Base-by-base conservation (phyloP, 2,113 vertebrate species). In the Neolamprologus hecqui region DNA sequence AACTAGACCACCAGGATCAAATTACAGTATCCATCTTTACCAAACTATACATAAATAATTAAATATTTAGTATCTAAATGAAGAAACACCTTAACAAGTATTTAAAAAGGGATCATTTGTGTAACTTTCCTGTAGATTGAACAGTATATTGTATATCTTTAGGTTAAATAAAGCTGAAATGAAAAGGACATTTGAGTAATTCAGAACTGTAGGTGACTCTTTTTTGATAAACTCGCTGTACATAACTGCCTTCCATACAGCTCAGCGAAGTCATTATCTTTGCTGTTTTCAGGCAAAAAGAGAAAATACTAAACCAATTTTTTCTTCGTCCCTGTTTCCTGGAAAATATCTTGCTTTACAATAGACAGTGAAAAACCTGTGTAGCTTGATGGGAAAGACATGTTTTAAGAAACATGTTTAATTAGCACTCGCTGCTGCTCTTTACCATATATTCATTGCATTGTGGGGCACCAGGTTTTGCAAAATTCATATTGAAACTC, bases 91-190 rank as follows among this genome's bases (percentile, higher is more conserved):
- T 93, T 93, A 92, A 92, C 93, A 89, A 94, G 88, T 94, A 93
- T 92, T 91, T 91, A 92, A 93, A 98, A 95, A 96, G 97, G 97
- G 96, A 98, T 97, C 96, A 97, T 99, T 98, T 98, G 97, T 98
- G 97, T 98, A 97, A 97, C 96, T 97, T 98, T 98, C 97, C 97
- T 98, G 97, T 98, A 98, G 97, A 98, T 96, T 97, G 97, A 95
- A 97, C 97, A 97, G 96, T 98, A 92, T 93, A 86, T 85, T 95
- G 97, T 98, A 98, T 99, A 99, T 97, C 97, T 97, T 93, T 98
- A 99, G 98, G 98, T 97, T 94, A 90, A 94, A 94, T 92, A 88
- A 95, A 92, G 80, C 75, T 86, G 58, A 92, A 88, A 87, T 91
- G 82, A 94, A 93, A 93, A 90, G 88, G 88, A 97, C 97, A 96